These are phyloP conservation scores for Neopelma chrysocephalum DNA, from an alignment of 2,797 vertebrate species.

Conservation along the genomic window DNA sequence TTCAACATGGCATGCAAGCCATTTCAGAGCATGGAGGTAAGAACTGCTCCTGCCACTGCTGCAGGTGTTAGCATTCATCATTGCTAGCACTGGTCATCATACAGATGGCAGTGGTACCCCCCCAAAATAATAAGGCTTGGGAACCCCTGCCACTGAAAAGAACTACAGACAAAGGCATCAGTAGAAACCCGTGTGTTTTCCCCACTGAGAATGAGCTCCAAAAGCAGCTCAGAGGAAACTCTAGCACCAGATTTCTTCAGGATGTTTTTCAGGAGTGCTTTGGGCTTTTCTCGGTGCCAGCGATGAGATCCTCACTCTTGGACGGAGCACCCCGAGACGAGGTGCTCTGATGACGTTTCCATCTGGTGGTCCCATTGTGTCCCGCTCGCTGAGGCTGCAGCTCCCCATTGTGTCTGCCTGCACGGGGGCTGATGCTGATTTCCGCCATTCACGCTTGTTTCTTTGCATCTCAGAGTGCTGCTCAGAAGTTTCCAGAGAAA, in stretches of 20 bases:
- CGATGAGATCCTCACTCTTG: fast-evolving
- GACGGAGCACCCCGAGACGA: background rate
- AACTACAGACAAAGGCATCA: background rate
- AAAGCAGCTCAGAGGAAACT: background rate
- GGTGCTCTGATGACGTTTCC: background rate
- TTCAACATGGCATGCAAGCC: fast-evolving
- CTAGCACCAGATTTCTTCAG: background rate
- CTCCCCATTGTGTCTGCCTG: background rate
- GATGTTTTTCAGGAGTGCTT: background rate
- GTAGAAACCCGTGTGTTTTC: background rate
- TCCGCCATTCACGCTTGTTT: background rate
- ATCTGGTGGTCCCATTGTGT: background rate
- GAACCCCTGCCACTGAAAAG: background rate
- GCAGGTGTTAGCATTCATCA: background rate
- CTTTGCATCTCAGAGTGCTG: background rate
- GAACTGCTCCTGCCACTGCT: background rate
- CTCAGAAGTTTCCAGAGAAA: slow-evolving; percentile 51
- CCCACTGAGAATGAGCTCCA: background rate
- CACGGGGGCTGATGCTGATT: background rate
- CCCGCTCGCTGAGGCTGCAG: fast-evolving
- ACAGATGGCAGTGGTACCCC: background rate
- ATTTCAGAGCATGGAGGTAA: background rate
- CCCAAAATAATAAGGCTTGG: background rate
- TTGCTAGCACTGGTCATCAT: fast-evolving
- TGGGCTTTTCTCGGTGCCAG: background rate